Evolutionary conservation across 2,113 vertebrate genomes (phyloP).

Genomic region (Saguinus imperator): DNA sequence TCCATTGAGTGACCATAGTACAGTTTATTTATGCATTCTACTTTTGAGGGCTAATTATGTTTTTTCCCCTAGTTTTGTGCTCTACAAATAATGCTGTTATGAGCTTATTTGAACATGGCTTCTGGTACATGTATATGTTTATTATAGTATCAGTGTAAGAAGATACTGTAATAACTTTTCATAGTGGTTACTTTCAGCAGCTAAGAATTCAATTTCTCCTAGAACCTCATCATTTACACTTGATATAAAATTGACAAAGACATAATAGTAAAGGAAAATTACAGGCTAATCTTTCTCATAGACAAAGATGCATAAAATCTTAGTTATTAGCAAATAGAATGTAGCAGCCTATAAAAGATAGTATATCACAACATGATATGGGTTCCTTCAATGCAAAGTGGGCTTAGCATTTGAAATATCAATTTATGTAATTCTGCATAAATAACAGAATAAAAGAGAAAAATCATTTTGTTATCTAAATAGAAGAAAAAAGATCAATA

Average conservation of each 20-base stretch:
- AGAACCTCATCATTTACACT: not conserved
- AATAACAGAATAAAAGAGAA: not conserved
- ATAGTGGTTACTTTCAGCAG: not conserved
- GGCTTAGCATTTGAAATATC: not conserved
- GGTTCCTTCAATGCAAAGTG: not conserved
- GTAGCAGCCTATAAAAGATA: not conserved
- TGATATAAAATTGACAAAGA: not conserved
- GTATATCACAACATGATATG: not conserved
- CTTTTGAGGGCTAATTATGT: not conserved
- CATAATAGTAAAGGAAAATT: not conserved
- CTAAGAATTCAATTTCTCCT: not conserved
- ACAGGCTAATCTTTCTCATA: not conserved
- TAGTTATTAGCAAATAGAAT: not conserved
- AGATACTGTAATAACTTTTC: not conserved
- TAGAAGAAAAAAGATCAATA: not conserved
- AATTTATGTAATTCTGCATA: not conserved
- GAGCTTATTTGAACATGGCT: not conserved
- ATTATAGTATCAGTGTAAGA: not conserved
- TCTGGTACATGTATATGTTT: not conserved
- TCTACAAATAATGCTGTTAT: not conserved
- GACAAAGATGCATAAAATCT: not conserved
- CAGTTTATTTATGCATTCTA: not conserved
- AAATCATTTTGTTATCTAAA: not conserved
- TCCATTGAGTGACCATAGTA: not conserved
- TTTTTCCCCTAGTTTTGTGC: not conserved